Percentiles rank a stretch among this genome's conserved stretches.
These are phyloP conservation scores for Rhagoletis pomonella DNA, from an alignment of 1,140 invertebrate species.

Conservation along the genomic window DNA sequence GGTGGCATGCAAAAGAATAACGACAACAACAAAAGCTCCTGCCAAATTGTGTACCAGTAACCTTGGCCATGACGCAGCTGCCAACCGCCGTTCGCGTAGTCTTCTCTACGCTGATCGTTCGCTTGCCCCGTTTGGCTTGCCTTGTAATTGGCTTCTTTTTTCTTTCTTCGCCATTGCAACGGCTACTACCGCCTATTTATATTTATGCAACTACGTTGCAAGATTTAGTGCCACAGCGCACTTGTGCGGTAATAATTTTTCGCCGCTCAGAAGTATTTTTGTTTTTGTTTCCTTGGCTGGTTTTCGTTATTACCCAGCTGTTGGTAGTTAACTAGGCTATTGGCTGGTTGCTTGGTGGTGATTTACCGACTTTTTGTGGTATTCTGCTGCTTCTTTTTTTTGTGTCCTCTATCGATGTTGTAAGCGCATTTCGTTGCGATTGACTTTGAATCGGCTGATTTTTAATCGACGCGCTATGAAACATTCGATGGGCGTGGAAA, in stretches of 20 bases:
- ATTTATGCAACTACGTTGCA: conserved; percentile 1
- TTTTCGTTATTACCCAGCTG: neutral
- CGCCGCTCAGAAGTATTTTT: neutral
- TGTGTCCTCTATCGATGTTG: neutral
- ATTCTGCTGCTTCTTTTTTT: neutral
- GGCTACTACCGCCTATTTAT: neutral
- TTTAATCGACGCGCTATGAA: neutral
- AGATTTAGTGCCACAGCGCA: conserved; percentile 6
- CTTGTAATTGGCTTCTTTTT: neutral
- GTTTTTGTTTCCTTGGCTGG: neutral
- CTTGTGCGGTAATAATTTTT: conserved; percentile 49
- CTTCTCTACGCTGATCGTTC: neutral
- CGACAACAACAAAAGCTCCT: too few species aligned
- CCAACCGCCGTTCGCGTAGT: neutral
- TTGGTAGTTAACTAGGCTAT: neutral
- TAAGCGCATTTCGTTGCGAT: neutral
- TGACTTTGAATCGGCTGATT: conserved; percentile 4
- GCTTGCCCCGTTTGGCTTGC: neutral
- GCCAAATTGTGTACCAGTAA: neutral
- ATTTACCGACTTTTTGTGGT: neutral
- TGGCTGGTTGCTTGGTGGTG: neutral
- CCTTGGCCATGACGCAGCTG: neutral
- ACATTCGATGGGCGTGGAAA: neutral
- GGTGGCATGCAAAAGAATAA: neutral
- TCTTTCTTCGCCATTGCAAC: neutral